Conservation (phyloP, 2,888 invertebrate genomes). For the Thecophora atra region DNA sequence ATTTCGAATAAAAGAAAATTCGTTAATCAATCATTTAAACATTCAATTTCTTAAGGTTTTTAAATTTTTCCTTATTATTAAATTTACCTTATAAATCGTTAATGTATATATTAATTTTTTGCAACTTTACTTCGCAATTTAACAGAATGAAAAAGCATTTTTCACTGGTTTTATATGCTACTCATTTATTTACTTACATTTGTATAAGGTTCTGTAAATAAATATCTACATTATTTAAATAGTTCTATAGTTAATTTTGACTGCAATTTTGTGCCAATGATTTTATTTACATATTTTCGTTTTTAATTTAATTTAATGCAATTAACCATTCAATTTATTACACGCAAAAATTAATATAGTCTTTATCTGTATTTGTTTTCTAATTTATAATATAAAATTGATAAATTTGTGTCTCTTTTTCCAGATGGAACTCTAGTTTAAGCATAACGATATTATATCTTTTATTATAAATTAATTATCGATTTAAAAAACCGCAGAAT, state of each 20-base stretch:
- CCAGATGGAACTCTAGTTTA: conserved; percentile 60
- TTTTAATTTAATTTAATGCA: conserved; percentile 14
- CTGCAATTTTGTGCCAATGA: conserved; percentile 65
- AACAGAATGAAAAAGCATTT: conserved; percentile 17
- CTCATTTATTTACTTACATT: conserved; percentile 30
- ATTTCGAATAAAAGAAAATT: too few relatives aligned
- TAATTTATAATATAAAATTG: conserved; percentile 5
- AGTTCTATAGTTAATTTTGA: conserved; percentile 48
- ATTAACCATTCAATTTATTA: neutral
- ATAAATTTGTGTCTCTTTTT: conserved; percentile 48
- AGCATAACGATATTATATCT: conserved; percentile 32
- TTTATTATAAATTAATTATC: neutral
- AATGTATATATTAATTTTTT: conserved; percentile 1
- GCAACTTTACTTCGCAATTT: neutral
- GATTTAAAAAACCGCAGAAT: neutral
- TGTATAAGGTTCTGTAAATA: conserved; percentile 22
- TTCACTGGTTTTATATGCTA: conserved; percentile 37
- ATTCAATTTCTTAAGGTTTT: neutral
- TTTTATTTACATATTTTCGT: conserved; percentile 44
- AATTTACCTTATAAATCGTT: neutral
- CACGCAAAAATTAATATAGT: neutral
- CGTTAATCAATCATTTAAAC: too few relatives aligned
- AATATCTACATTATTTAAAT: conserved; percentile 37
- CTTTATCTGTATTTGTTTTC: neutral
- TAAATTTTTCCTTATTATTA: neutral